A percentile compares a stretch with the other conserved stretches of the same genome.
Evolutionary conservation across 2,113 vertebrate species (phyloP).

Genomic region (Melospiza melodia): DNA sequence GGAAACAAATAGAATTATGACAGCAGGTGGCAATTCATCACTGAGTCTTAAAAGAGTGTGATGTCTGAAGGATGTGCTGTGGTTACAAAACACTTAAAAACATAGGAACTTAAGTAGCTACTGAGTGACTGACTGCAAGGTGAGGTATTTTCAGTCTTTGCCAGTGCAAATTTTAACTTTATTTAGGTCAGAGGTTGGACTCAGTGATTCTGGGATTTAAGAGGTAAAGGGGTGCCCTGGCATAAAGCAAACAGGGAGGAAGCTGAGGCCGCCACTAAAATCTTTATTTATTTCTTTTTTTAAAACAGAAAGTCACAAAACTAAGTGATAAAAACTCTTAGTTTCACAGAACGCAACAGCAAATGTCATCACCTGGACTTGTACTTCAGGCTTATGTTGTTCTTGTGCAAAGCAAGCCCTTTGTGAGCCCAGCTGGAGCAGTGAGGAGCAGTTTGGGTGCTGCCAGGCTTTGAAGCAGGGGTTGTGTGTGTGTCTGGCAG

Average conservation of each 20-base stretch:
- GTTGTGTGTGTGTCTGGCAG: neutral
- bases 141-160: neutral
- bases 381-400: neutral
- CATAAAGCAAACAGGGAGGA: neutral
- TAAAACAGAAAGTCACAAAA: neutral
- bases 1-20: neutral
- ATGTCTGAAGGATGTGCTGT: neutral
- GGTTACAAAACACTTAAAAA: neutral
- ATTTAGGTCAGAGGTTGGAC: neutral
- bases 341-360: neutral
- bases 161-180: neutral
- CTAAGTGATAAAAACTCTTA: fast-evolving
- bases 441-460: neutral
- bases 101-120: fast-evolving
- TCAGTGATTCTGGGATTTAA: fast-evolving
- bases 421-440: neutral
- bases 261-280: neutral
- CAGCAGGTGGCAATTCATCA: neutral
- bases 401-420: neutral
- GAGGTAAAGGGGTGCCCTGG: neutral
- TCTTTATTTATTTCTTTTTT: neutral
- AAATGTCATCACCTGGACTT: fast-evolving
- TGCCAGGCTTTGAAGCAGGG: neutral
- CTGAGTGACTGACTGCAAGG: neutral
- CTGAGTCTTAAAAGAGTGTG: neutral